Percentiles rank a stretch among this genome's conserved stretches.
These are phyloP conservation scores for Baryphthengus martii DNA, from an alignment of 2,113 vertebrate species.

Conservation along the genomic window DNA sequence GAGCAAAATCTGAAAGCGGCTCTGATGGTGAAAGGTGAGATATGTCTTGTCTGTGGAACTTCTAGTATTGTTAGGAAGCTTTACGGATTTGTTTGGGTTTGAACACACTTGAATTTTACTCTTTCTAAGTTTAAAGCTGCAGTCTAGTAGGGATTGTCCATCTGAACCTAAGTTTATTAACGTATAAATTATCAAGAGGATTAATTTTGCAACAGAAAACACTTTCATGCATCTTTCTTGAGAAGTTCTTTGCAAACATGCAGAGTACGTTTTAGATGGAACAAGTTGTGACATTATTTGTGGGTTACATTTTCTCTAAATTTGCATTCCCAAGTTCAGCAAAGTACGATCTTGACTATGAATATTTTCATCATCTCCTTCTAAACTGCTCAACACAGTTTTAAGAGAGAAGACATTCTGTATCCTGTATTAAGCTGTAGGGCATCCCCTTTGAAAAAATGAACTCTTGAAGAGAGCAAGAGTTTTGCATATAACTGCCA, in stretches of 20 bases:
- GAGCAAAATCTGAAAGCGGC: slow-evolving; percentile 70
- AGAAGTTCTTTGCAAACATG: neutral
- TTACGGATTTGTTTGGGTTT: neutral
- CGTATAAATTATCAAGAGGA: neutral
- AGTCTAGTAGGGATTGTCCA: neutral
- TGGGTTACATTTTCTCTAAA: neutral
- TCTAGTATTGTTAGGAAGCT: neutral
- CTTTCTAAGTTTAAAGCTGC: neutral
- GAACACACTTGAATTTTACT: neutral
- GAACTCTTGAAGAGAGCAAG: neutral
- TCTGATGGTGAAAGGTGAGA: slow-evolving; percentile 78
- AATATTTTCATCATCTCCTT: neutral
- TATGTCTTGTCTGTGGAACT: neutral
- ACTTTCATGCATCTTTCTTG: neutral
- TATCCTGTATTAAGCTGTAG: neutral
- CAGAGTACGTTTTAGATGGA: neutral
- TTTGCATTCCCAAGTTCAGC: neutral
- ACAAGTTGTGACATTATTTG: neutral
- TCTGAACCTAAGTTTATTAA: neutral
- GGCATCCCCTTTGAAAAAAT: neutral
- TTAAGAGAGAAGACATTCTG: neutral
- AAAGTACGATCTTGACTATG: neutral
- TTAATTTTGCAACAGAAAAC: neutral
- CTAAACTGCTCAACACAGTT: neutral
- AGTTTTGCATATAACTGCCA: neutral